Percentiles rank a stretch among this genome's conserved stretches.
These are phyloP conservation scores for Zaprionus ghesquierei DNA, from an alignment of 1,140 invertebrate species.

Conservation along the genomic window DNA sequence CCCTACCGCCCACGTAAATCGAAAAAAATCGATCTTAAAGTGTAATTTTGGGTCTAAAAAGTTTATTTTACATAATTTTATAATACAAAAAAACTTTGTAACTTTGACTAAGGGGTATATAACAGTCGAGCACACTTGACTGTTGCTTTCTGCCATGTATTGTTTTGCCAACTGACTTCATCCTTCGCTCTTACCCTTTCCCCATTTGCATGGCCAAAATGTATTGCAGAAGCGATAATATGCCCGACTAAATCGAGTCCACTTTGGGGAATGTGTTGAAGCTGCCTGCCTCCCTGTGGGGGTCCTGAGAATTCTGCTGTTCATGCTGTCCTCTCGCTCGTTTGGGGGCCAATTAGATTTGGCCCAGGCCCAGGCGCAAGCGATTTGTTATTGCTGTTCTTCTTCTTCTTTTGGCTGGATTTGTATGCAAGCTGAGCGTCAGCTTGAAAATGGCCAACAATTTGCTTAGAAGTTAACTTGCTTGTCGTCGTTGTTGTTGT, in stretches of 20 bases:
- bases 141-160: conserved; percentile 15
- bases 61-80: too few relatives aligned
- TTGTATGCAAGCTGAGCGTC: conserved; percentile 33
- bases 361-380: conserved; percentile 17
- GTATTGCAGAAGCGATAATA: background rate
- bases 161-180: conserved; percentile 20
- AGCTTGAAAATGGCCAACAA: conserved; percentile 19
- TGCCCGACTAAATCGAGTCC: background rate
- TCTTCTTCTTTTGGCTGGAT: conserved; percentile 1
- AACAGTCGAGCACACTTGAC: background rate
- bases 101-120: too few relatives aligned
- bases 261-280: background rate
- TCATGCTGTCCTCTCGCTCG: too few relatives aligned
- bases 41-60: too few relatives aligned
- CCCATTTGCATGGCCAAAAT: background rate
- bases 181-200: background rate
- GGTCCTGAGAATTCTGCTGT: background rate
- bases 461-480: conserved; percentile 37
- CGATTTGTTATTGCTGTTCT: background rate
- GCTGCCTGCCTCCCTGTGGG: background rate
- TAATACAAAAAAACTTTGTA: too few relatives aligned
- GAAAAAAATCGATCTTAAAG: too few relatives aligned
- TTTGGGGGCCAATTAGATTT: conserved; percentile 34
- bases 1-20: too few relatives aligned
- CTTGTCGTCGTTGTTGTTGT: conserved; percentile 1